Base-by-base conservation (phyloP, 1,140 invertebrate genomes). In the Grapholita molesta region DNA sequence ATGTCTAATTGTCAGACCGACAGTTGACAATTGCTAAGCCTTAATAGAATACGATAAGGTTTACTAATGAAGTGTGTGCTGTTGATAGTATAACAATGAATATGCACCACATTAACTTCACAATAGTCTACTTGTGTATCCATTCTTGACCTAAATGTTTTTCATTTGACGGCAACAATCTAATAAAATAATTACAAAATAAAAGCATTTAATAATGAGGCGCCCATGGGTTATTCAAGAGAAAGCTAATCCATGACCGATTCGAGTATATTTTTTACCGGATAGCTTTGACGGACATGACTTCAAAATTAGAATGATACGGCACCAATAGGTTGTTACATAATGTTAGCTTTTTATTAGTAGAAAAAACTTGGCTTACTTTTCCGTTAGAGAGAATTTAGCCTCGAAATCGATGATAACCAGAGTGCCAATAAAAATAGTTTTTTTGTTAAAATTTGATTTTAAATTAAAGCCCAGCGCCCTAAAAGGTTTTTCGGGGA, bases 181-280 rank as follows among this genome's bases (percentile, higher is more conserved):
- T 61, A 30, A 61, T 61, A 28, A 21, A 61, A 61, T 30, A 61
- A 61, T 18, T 15, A 21, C 24, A n/a, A 61, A 61, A 61, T 61
- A 61, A 61, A 61, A 61, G 25, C n/a, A 61, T 28, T 32, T 15
- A 61, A 28, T 61, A 61, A 61, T 61, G 55, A 28, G 28, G 28
- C 55, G 15, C 55, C 55, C 25, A 61, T 61, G 55, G 55, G 55
- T 61, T 28, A 61, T 28, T 61, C 11, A 30, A 61, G 55, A 61
- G 55, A 61, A 61, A 61, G 55, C 55, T 61, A 61, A 61, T 61
- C 55, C 55, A 28, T 61, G 55, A 61, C 55, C 55, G 25, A 28
- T 61, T 61, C 55, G 24, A 61, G 25, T 28, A 61, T 28, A 61
- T 61, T 61, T 61, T 61, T 61, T 61, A 61, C 55, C 28, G 55